Percentiles rank a stretch among this genome's conserved stretches.
These are phyloP conservation scores for Thecocarcelia acutangulata DNA, from an alignment of 2,888 invertebrate species.

Conservation along the genomic window DNA sequence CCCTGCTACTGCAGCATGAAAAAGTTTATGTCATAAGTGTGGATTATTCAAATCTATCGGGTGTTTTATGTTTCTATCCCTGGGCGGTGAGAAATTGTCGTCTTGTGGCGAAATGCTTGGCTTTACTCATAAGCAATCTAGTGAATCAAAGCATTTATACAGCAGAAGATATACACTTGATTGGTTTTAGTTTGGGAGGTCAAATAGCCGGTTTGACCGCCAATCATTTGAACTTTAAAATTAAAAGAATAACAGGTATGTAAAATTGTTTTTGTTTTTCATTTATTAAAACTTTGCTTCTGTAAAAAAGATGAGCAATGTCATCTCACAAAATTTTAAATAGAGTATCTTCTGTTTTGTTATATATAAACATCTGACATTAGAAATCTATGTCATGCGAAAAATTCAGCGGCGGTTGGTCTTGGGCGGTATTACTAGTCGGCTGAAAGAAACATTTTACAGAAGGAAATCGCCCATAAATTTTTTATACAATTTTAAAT, in stretches of 20 bases:
- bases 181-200: slow-evolving; percentile 86
- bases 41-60: slow-evolving; percentile 84
- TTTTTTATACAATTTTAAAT: no score
- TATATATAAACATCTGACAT: no score
- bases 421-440: no score
- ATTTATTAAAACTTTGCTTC: no score
- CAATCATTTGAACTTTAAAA: slow-evolving; percentile 81
- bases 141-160: slow-evolving; percentile 80
- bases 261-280: neutral
- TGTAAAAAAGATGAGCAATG: no score
- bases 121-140: slow-evolving; percentile 83
- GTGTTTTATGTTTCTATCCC: slow-evolving; percentile 84
- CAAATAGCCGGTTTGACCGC: slow-evolving; percentile 84
- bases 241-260: slow-evolving; percentile 84
- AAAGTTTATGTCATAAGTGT: slow-evolving; percentile 84
- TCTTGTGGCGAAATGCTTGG: slow-evolving; percentile 84
- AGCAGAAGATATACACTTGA: slow-evolving; percentile 83
- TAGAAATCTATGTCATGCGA: no score
- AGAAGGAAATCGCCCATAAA: no score
- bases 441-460: no score
- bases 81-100: slow-evolving; percentile 84
- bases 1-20: slow-evolving; percentile 83
- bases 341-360: no score
- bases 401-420: no score
- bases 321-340: no score